Conservation (phyloP, 2,888 invertebrate genomes). For the Allacma fusca region DNA sequence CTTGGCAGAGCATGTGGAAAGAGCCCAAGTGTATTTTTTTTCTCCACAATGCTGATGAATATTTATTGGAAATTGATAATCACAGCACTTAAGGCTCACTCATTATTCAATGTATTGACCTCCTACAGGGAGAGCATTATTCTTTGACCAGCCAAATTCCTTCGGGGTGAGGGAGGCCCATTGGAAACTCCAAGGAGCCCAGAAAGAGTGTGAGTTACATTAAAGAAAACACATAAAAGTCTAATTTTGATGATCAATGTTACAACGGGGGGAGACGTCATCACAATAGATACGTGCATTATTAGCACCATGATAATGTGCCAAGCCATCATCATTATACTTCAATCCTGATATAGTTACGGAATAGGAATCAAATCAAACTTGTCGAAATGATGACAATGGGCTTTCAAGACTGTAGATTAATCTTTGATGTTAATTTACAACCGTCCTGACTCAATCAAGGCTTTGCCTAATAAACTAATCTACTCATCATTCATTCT, state of each 20-base stretch:
- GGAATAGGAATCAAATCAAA: no score
- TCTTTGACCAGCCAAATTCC: neutral
- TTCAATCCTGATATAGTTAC: no score
- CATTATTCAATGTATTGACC: neutral
- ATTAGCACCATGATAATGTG: neutral
- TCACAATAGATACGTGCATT: neutral
- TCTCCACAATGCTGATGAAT: conserved; percentile 8
- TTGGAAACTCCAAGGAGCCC: neutral
- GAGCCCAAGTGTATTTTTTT: neutral
- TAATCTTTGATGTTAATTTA: neutral
- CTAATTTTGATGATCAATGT: neutral
- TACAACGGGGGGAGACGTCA: neutral
- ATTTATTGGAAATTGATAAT: conserved; percentile 16
- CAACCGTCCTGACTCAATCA: neutral
- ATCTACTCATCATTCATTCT: conserved; percentile 7
- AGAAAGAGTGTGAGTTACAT: neutral
- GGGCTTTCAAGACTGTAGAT: neutral
- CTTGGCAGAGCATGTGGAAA: neutral
- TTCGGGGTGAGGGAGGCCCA: neutral
- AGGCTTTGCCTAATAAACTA: neutral
- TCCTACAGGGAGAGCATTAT: neutral
- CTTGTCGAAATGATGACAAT: neutral
- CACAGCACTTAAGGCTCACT: neutral
- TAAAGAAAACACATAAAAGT: neutral
- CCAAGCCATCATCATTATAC: no score